Evolutionary conservation across 30 jellyfish, hydroid and myxozoan species (phyloP), one percentile per base, ranked within the genome.

Genomic region (Cassiopea xamachana): DNA sequence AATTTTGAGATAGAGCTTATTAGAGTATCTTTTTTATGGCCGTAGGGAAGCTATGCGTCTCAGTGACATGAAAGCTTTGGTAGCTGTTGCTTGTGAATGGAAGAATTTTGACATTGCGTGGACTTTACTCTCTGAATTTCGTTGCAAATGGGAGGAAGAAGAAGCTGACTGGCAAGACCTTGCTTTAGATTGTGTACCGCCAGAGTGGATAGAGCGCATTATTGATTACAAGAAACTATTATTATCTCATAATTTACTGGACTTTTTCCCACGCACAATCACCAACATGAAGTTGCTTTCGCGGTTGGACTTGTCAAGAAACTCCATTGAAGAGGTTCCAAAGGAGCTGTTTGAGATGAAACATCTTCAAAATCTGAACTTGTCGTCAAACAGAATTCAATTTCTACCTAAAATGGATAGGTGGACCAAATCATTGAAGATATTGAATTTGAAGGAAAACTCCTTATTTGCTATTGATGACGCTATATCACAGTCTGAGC

Each of bases 131-230:
- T 94, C 81, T 61, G 90, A 94, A 60, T 75, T 73, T 0, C 89
- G 79, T 74, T 89, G 97, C 91, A 74, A 82, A 48, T 59, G 46
- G 6, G 64, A 44, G 18, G 80, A 69, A 9, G 77, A 58, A 58
- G 96, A 69, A 61, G 98, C 94, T 13, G 97, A 94, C 61, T 94
- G 98, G 98, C 96, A 87, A 62, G 97, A 96, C 46, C 88, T 94
- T 0, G 97, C 97, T 1, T 45, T 94, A 64, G 67, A 91, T 47
- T 14, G 60, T 1, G 46, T 94, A 1, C 87, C 51, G n/a, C 96
- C 85, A 16, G 86, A 60, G 1, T 94, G 98, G 97, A 69, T 89
- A 50, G 73, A 46, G 12, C 91, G 89, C 43, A 84, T 89, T 2
- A 68, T 44, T 9, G 72, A 47, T 17, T 94, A 84, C 87, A 89